Conservation (phyloP, 2,797 vertebrate species). For the Pteronotus mesoamericanus region DNA sequence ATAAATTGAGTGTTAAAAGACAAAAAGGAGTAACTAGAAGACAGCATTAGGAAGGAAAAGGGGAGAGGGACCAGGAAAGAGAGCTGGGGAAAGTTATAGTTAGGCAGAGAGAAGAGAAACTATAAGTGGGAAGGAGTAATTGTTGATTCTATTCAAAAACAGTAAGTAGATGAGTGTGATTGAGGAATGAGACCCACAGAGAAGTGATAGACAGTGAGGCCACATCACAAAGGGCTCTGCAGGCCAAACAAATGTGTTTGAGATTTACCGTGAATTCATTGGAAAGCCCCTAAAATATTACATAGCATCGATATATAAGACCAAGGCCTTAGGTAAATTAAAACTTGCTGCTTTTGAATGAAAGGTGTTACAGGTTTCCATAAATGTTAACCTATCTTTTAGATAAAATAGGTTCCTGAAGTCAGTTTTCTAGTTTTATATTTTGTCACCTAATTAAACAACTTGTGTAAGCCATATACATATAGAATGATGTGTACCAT, state of each 20-base stretch:
- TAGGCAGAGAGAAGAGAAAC: neutral
- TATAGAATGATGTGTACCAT: rapidly evolving
- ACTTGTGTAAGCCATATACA: neutral
- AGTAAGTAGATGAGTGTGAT: rapidly evolving
- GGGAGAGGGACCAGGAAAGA: neutral
- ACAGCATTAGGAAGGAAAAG: neutral
- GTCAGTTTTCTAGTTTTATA: slow-evolving; percentile 12
- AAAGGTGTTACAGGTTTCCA: neutral
- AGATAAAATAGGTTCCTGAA: neutral
- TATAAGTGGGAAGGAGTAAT: neutral
- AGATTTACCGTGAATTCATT: neutral
- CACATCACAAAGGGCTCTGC: too few species aligned
- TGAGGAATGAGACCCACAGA: rapidly evolving
- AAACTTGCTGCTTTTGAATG: neutral
- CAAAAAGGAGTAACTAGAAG: neutral
- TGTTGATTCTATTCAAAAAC: neutral
- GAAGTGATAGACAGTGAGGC: rapidly evolving
- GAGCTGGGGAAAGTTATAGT: neutral
- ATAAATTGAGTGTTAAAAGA: neutral
- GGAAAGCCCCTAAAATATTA: neutral
- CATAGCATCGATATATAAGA: neutral
- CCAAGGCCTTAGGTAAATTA: neutral
- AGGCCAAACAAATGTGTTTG: neutral
- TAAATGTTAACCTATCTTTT: neutral
- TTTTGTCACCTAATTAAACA: slow-evolving; percentile 6